Evolutionary conservation across 1,140 invertebrate species (phyloP).

Genomic region (Zaprionus inermis): DNA sequence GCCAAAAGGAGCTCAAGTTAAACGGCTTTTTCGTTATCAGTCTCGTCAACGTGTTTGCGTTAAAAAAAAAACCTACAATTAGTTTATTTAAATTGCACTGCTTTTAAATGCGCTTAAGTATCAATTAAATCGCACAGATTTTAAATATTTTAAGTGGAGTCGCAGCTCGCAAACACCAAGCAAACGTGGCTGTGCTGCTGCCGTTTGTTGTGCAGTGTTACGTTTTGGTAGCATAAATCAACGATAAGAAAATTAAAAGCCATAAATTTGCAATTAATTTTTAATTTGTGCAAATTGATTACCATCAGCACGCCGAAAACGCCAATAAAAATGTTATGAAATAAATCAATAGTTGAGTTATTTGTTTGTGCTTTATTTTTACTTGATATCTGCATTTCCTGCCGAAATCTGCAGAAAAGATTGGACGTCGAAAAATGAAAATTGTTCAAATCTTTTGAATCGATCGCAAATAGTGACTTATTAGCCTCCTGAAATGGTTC

Average conservation of each 20-base stretch:
- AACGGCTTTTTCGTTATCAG: conserved; percentile 54
- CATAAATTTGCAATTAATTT: conserved; percentile 83
- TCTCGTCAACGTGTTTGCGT: not conserved
- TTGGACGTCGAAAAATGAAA: not conserved
- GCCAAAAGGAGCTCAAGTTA: conserved; percentile 51
- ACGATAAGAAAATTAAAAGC: conserved; percentile 80
- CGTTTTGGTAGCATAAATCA: conserved; percentile 68
- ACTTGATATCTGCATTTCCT: conserved; percentile 30
- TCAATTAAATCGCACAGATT: conserved; percentile 53
- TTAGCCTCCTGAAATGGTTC: not conserved
- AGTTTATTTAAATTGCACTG: conserved; percentile 28
- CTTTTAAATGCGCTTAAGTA: conserved; percentile 34
- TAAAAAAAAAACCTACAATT: conserved; percentile 56
- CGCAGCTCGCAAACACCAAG: conserved; percentile 27
- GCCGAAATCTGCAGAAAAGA: conserved; percentile 7
- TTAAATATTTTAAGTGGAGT: conserved; percentile 67
- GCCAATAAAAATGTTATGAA: conserved; percentile 61
- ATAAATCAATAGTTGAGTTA: conserved; percentile 63
- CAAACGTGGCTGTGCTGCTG: not conserved
- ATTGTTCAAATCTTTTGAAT: conserved; percentile 2
- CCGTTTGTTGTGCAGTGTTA: conserved; percentile 16
- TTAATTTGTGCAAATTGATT: conserved; percentile 81
- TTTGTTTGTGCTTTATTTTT: not conserved
- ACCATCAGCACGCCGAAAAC: conserved; percentile 65
- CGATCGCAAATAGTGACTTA: not conserved